Conservation (phyloP, 2,113 vertebrate genomes). For the Hydrolagus affinis region DNA sequence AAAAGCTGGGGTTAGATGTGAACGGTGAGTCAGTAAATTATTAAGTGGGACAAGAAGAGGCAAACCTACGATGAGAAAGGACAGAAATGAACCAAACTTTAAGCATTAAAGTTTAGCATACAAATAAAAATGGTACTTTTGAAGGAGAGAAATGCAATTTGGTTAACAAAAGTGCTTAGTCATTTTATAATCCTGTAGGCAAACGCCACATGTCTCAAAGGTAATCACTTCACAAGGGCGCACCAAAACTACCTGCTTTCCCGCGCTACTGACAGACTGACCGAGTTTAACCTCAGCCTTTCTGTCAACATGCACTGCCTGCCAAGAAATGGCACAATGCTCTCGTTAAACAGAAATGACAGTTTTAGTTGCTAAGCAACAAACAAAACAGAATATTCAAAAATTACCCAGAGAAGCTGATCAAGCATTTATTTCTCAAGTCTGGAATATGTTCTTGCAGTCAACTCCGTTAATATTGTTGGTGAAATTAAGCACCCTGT, state of each 20-base stretch:
- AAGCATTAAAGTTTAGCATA: neutral
- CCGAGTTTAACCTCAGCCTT: constrained; percentile 1
- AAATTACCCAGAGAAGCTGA: neutral
- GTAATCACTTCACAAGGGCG: neutral
- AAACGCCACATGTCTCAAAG: neutral
- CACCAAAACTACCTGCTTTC: constrained; percentile 21
- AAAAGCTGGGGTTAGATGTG: neutral
- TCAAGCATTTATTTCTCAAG: neutral
- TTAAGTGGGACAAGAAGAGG: neutral
- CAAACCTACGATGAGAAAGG: too few species aligned
- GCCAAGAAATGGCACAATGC: constrained; percentile 25
- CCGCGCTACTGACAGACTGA: constrained; percentile 5
- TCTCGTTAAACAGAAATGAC: constrained; percentile 22
- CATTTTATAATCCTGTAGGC: neutral
- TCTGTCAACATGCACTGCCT: constrained; percentile 8
- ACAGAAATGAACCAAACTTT: neutral
- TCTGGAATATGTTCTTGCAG: neutral
- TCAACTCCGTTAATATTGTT: neutral
- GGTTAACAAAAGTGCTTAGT: neutral
- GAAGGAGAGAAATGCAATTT: neutral
- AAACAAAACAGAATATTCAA: constrained; percentile 22
- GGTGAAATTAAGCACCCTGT: neutral
- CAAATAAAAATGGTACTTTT: neutral
- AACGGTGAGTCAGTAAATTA: neutral
- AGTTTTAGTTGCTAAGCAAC: constrained; percentile 23